Conservation (phyloP, 2,888 invertebrate species). For the Lochmaea capreae region DNA sequence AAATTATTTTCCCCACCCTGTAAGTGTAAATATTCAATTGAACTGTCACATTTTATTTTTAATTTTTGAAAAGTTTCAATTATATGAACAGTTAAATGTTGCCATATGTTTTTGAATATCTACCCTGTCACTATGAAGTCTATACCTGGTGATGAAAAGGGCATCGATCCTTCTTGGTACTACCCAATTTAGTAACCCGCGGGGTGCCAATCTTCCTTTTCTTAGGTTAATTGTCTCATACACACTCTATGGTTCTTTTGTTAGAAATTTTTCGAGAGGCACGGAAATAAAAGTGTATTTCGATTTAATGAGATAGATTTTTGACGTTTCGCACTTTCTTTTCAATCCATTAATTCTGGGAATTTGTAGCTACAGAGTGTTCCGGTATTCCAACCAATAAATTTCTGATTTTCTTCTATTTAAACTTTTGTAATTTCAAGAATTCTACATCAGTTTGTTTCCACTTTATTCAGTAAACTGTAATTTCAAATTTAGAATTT, state of each 20-base stretch:
- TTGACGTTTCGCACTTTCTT: slow-evolving; percentile 21
- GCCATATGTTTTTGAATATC: slow-evolving; percentile 2
- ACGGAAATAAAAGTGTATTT: slow-evolving; percentile 9
- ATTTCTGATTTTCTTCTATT: too few relatives aligned
- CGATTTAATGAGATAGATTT: slow-evolving; percentile 16
- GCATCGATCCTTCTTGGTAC: slow-evolving; percentile 19
- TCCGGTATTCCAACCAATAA: too few relatives aligned
- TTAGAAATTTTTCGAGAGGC: slow-evolving; percentile 21
- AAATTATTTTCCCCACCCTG: too few relatives aligned
- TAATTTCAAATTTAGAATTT: too few relatives aligned
- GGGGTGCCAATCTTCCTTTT: slow-evolving; percentile 44
- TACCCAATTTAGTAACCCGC: slow-evolving; percentile 37
- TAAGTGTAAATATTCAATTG: too few relatives aligned
- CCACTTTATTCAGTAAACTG: too few relatives aligned
- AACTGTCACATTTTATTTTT: too few relatives aligned
- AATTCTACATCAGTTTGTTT: too few relatives aligned
- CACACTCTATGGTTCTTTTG: slow-evolving; percentile 31
- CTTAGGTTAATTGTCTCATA: slow-evolving; percentile 47
- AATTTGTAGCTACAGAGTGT: not conserved
- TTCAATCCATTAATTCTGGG: slow-evolving; percentile 14
- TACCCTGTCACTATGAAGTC: slow-evolving; percentile 4
- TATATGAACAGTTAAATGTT: not conserved
- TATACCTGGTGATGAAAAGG: slow-evolving; percentile 16
- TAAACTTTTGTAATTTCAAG: too few relatives aligned
- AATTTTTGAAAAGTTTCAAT: not conserved